phyloP scores from a whole-genome alignment of 2,888 invertebrate species.

The Hecatera dysodea region DNA sequence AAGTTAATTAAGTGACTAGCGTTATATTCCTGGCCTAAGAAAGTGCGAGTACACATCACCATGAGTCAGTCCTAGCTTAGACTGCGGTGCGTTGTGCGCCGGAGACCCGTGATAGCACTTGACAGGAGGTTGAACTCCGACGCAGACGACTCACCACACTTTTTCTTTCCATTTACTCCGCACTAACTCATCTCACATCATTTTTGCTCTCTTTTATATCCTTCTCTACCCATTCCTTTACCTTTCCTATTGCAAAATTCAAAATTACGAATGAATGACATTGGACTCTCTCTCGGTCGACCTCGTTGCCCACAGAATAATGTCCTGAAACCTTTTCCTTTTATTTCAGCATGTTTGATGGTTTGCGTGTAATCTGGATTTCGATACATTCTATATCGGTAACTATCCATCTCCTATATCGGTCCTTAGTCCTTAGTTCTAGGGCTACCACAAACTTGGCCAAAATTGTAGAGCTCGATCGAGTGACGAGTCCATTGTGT shows the following conservation, averaged over 20 bases:
- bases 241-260: conserved; percentile 70
- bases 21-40: conserved; percentile 1
- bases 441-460: conserved; percentile 86
- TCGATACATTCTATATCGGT: conserved; percentile 83
- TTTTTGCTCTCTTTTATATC: not conserved
- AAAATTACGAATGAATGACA: conserved; percentile 77
- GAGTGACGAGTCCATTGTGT: conserved; percentile 84
- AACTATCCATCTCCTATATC: conserved; percentile 80
- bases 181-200: not conserved
- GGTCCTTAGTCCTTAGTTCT: conserved; percentile 64
- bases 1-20: too few species aligned
- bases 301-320: conserved; percentile 49
- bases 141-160: not conserved
- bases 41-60: not conserved
- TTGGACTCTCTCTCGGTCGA: conserved; percentile 86
- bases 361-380: conserved; percentile 90
- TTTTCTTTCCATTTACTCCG: not conserved
- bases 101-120: not conserved
- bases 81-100: not conserved
- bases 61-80: not conserved
- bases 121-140: not conserved
- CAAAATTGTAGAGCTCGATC: conserved; percentile 74
- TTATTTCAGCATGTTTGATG: conserved; percentile 90
- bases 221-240: not conserved
- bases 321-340: conserved; percentile 75